Percentiles rank a stretch among this genome's conserved stretches.
phyloP scores from a whole-genome alignment of 2,797 vertebrate genomes.

The Sebastes paucispinis region DNA sequence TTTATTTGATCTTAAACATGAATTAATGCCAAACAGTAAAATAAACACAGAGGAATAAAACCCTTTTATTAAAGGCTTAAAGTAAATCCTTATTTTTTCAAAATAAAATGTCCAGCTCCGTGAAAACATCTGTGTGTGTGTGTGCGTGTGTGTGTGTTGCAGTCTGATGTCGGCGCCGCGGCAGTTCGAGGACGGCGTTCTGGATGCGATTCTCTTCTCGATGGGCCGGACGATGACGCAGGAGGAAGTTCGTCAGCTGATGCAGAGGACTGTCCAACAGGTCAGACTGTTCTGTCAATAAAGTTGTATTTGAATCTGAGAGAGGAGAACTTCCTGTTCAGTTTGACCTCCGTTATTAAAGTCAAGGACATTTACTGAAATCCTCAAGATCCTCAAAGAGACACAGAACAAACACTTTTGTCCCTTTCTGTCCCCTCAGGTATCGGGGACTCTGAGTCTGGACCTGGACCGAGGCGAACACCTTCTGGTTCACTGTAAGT shows the following conservation, averaged over 20 bases:
- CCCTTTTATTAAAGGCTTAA: too few species aligned
- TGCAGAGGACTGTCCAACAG: conserved; percentile 90
- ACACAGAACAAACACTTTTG: too few species aligned
- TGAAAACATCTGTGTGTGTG: neutral
- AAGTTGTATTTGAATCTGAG: neutral
- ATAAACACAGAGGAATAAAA: too few species aligned
- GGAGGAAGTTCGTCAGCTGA: conserved; percentile 90
- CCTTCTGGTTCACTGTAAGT: conserved; percentile 90
- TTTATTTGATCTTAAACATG: neutral
- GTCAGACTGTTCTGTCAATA: conserved; percentile 58
- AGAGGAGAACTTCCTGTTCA: neutral
- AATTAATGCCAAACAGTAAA: neutral
- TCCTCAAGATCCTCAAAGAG: too few species aligned
- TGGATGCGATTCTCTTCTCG: conserved; percentile 89
- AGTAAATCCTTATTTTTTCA: neutral
- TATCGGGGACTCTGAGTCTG: conserved; percentile 87
- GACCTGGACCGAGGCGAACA: conserved; percentile 87
- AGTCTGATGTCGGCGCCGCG: conserved; percentile 52
- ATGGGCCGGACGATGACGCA: conserved; percentile 93
- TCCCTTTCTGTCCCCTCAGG: conserved; percentile 31
- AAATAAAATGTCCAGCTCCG: neutral
- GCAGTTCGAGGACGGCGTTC: conserved; percentile 81
- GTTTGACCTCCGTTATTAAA: neutral
- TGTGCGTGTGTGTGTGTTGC: neutral
- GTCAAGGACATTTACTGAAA: too few species aligned